Evolutionary conservation across 1,140 invertebrate genomes (phyloP).

Genomic region (Goniozus legneri): DNA sequence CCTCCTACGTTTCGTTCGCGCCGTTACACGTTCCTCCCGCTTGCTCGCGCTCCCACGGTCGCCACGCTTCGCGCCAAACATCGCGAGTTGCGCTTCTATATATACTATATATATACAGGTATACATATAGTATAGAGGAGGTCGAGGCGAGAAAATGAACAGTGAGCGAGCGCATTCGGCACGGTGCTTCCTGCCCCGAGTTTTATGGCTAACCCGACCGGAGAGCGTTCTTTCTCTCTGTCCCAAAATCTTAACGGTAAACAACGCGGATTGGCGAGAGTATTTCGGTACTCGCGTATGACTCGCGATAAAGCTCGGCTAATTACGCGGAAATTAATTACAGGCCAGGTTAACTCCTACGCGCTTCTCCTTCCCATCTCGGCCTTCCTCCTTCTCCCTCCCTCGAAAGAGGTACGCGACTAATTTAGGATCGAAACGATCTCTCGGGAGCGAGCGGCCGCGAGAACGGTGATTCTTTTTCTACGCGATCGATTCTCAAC

Average conservation of each 20-base stretch:
- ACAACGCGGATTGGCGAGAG: no score
- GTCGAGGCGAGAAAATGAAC: conserved; percentile 23
- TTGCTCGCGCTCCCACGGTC: conserved; percentile 14
- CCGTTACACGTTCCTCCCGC: background rate
- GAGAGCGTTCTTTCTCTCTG: no score
- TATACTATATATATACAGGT: no score
- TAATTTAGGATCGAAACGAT: conserved; percentile 2
- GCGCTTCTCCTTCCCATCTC: background rate
- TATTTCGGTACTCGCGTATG: no score
- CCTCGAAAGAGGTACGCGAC: background rate
- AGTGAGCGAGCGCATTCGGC: conserved; percentile 23
- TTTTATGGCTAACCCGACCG: no score
- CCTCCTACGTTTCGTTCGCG: background rate
- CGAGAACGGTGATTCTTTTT: no score
- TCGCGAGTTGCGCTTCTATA: no score
- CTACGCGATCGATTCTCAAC: no score
- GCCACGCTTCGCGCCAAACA: conserved; percentile 19
- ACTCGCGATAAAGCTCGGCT: conserved; percentile 21
- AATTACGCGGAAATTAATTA: conserved; percentile 41
- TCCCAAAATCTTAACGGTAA: no score
- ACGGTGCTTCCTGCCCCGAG: conserved; percentile 25
- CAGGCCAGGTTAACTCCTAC: conserved; percentile 5
- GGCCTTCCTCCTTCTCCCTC: background rate
- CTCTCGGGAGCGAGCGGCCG: no score
- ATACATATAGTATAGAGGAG: conserved; percentile 9